These are phyloP conservation scores for Horisme vitalbata DNA, from an alignment of 2,888 invertebrate species.

Conservation along the genomic window DNA sequence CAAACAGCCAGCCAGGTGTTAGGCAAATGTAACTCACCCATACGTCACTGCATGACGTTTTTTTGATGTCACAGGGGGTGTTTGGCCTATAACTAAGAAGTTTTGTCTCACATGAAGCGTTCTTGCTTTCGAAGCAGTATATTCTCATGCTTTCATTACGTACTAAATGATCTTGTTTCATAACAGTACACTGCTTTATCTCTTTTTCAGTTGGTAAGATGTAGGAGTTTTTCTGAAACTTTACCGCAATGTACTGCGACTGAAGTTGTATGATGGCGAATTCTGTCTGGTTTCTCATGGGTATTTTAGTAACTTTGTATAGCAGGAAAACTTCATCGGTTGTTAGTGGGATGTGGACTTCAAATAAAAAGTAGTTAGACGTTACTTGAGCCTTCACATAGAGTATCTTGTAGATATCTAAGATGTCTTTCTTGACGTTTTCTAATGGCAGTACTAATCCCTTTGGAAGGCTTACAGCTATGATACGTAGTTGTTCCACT, in stretches of 20 bases:
- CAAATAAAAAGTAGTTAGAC: constrained; percentile 23
- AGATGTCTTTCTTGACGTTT: constrained; percentile 22
- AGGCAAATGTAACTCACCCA: constrained; percentile 17
- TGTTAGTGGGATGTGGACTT: constrained; percentile 8
- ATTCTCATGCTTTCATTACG: constrained; percentile 3
- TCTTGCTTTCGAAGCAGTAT: constrained; percentile 15
- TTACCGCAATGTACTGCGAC: constrained; percentile 17
- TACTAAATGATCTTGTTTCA: not conserved
- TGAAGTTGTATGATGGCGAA: not conserved
- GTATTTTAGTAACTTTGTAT: not conserved
- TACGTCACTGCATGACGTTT: constrained; percentile 15
- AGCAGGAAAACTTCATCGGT: constrained; percentile 17
- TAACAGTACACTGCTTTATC: constrained; percentile 13
- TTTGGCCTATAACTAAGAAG: constrained; percentile 19
- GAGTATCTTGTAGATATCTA: constrained; percentile 29
- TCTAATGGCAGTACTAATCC: constrained; percentile 23
- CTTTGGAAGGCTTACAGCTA: constrained; percentile 27
- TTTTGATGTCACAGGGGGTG: constrained; percentile 14
- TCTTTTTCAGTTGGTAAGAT: constrained; percentile 5
- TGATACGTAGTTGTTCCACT: constrained; percentile 20
- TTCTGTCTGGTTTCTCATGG: not conserved
- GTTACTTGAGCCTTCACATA: constrained; percentile 28
- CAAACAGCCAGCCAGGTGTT: constrained; percentile 29
- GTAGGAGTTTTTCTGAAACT: constrained; percentile 15
- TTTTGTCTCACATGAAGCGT: constrained; percentile 25